Evolutionary conservation across 2,888 invertebrate genomes (phyloP).

Genomic region (Lysandra coridon): DNA sequence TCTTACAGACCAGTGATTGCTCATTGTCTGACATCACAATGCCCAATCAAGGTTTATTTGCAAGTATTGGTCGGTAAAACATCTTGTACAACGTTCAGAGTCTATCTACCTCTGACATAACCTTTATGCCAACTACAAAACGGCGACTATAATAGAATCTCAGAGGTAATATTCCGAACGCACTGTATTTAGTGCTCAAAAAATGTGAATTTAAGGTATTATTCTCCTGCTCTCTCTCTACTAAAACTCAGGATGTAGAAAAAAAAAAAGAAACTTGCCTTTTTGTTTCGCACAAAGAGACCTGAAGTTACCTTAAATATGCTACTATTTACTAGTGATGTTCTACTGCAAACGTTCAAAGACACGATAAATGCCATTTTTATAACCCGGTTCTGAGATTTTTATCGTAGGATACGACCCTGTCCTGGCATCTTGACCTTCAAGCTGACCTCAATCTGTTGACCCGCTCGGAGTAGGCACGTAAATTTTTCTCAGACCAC

Average conservation of each 20-base stretch:
- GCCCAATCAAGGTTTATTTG: slow-evolving; percentile 64
- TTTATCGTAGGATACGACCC: not conserved
- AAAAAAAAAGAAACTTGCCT: too few species aligned
- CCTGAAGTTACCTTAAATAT: not conserved
- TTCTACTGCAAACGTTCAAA: not conserved
- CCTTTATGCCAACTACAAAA: not conserved
- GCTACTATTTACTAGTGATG: not conserved
- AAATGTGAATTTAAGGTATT: not conserved
- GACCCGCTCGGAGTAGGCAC: not conserved
- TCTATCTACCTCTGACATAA: not conserved
- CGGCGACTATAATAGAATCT: too few species aligned
- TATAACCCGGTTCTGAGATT: not conserved
- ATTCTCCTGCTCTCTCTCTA: not conserved
- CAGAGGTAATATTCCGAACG: not conserved
- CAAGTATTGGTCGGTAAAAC: slow-evolving; percentile 25
- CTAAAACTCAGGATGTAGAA: not conserved
- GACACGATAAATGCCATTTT: not conserved
- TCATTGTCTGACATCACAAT: slow-evolving; percentile 68
- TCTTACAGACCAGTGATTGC: slow-evolving; percentile 62
- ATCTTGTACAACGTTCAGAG: not conserved
- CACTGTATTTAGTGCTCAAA: not conserved
- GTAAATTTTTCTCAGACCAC: not conserved
- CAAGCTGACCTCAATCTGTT: not conserved
- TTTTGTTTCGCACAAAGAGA: not conserved
- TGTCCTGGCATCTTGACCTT: not conserved